A percentile compares a stretch with the other conserved stretches of the same genome.
phyloP scores from a whole-genome alignment of 2,113 vertebrate genomes.

The Psilopsiagon aurifrons region DNA sequence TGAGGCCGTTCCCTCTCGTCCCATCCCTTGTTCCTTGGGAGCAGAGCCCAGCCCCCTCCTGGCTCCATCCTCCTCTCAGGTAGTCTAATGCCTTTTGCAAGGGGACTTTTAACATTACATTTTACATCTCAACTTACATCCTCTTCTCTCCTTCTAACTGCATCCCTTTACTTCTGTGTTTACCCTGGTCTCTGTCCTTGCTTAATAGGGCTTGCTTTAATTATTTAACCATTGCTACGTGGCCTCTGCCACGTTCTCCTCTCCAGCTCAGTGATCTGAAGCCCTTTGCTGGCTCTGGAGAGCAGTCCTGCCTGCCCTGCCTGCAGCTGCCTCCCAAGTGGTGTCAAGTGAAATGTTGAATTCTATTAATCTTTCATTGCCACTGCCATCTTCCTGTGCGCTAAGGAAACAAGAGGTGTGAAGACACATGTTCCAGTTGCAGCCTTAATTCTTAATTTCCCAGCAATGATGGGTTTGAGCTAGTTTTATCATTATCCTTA shows the following conservation, averaged over 20 bases:
- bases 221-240: rapidly evolving
- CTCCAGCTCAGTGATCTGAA: neutral
- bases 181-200: neutral
- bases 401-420: neutral
- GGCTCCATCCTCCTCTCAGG: neutral
- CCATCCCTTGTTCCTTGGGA: neutral
- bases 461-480: neutral
- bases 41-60: neutral
- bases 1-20: neutral
- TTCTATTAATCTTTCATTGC: neutral
- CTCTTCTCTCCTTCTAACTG: neutral
- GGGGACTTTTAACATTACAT: neutral
- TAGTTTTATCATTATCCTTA: neutral
- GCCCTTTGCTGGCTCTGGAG: neutral
- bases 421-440: neutral
- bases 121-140: neutral
- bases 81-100: neutral
- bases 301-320: neutral
- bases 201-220: neutral
- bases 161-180: neutral
- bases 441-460: neutral
- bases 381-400: neutral
- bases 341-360: neutral
- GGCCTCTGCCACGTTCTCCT: neutral
- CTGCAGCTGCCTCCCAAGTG: rapidly evolving